Base-by-base conservation (phyloP, 2,888 invertebrate genomes). In the Encarsia formosa region DNA sequence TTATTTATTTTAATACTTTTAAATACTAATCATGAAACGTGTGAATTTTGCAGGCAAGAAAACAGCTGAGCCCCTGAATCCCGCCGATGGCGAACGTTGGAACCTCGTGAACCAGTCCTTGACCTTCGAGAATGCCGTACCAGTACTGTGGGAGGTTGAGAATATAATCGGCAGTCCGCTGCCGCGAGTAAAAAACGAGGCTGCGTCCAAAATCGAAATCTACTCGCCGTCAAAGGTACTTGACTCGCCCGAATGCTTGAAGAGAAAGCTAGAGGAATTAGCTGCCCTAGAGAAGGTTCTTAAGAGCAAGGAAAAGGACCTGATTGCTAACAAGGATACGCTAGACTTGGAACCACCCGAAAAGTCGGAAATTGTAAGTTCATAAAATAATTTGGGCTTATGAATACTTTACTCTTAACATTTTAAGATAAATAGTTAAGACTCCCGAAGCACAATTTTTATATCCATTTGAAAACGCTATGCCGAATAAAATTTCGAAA, bases 71-170 rank as follows among this genome's bases (percentile, higher is more conserved):
- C n/a, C n/a, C n/a, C n/a, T n/a, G n/a, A n/a, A n/a, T n/a, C n/a
- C n/a, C n/a, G n/a, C n/a, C n/a, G n/a, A n/a, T n/a, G n/a, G n/a
- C n/a, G n/a, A n/a, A n/a, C 65, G 71, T 5, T 71, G 72, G 71
- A 70, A 71, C 35, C 68, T 70, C 5, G 67, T 62, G 8, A 63
- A 57, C 6, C 66, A 68, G 2, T 52, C 53, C 1, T 67, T 65
- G 1, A 67, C 65, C 1, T 64, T 65, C n/a, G 55, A 61, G 11
- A 69, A 70, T 48, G 60, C 61, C 3, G 53, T 61, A 9, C 59
- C 65, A 1, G 65, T 65, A 2, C 61, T 59, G 56, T 67, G 68
- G 67, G 66, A 65, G 22, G 62, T 61, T 18, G 65, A 65, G 19
- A 13, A 34, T 5, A 23, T 32, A 1, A 29, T 31, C 13, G 22